phyloP scores from a whole-genome alignment of 2,888 invertebrate species.

The Parelbella ahira region DNA sequence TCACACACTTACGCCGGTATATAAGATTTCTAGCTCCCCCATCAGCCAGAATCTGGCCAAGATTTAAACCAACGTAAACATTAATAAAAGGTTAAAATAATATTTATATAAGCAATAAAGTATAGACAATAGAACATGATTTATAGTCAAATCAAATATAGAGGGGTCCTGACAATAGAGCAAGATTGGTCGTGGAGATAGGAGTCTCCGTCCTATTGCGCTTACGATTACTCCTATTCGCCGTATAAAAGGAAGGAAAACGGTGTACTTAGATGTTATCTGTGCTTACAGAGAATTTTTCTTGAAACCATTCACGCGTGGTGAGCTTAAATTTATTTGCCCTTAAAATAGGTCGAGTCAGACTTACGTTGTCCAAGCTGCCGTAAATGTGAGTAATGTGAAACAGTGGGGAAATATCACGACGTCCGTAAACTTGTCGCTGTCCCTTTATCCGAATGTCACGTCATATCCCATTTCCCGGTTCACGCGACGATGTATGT shows the following conservation, averaged over 20 bases:
- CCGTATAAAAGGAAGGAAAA: constrained; percentile 4
- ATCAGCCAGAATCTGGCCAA: too few species aligned
- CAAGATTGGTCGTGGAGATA: constrained; percentile 9
- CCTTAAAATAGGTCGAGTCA: too few species aligned
- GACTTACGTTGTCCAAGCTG: too few species aligned
- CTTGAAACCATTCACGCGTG: too few species aligned
- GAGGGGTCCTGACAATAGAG: background rate
- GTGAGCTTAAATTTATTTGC: too few species aligned
- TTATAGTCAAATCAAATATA: constrained; percentile 1
- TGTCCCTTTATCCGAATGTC: background rate
- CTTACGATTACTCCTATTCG: constrained; percentile 2
- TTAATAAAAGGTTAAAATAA: too few species aligned
- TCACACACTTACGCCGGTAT: too few species aligned
- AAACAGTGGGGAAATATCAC: background rate
- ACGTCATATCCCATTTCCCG: constrained; percentile 13
- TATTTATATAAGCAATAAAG: too few species aligned
- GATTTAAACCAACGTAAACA: too few species aligned
- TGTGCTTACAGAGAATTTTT: background rate
- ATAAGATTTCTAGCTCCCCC: too few species aligned
- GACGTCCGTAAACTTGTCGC: constrained; percentile 4
- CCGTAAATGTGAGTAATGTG: too few species aligned
- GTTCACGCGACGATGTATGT: constrained; percentile 32
- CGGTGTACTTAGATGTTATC: constrained; percentile 10
- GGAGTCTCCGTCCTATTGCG: background rate
- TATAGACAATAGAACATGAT: background rate